Percentiles rank a stretch among this genome's conserved stretches.
phyloP scores from a whole-genome alignment of 2,113 vertebrate genomes.

The Galemys pyrenaicus region DNA sequence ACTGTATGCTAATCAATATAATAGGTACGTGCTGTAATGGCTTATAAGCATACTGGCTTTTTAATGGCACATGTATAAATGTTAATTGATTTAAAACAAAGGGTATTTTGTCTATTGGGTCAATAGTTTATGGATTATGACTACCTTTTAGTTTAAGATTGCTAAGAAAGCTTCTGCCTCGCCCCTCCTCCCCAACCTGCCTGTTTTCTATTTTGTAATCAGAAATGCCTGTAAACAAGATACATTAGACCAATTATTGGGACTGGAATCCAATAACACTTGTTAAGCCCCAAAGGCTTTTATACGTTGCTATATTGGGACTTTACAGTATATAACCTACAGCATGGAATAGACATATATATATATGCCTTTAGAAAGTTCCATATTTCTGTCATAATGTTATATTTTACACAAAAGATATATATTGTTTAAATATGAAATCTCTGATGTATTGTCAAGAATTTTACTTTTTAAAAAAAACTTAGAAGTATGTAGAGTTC shows the following conservation, averaged over 20 bases:
- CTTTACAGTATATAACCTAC: background rate
- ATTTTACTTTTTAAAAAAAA: slow-evolving; percentile 2
- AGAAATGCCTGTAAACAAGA: slow-evolving; percentile 56
- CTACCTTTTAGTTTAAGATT: slow-evolving; percentile 66
- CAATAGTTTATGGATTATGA: slow-evolving; percentile 51
- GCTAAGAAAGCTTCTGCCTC: background rate
- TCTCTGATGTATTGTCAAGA: background rate
- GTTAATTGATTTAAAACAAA: slow-evolving; percentile 75
- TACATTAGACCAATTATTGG: slow-evolving; percentile 51
- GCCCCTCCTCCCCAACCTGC: background rate
- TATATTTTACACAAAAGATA: slow-evolving; percentile 1
- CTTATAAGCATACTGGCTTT: slow-evolving; percentile 73
- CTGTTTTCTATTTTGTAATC: slow-evolving; percentile 39
- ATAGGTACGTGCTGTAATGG: slow-evolving; percentile 63
- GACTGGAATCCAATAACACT: slow-evolving; percentile 27
- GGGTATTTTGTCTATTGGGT: slow-evolving; percentile 62
- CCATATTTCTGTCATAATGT: background rate
- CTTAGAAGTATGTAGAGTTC: background rate
- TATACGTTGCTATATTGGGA: background rate
- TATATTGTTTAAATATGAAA: background rate
- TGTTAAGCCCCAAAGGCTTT: background rate
- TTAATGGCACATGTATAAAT: slow-evolving; percentile 68
- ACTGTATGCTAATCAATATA: slow-evolving; percentile 69
- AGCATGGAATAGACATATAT: background rate
- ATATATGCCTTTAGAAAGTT: background rate